Conservation (phyloP, 1,140 invertebrate genomes). For the Aphis gossypii region DNA sequence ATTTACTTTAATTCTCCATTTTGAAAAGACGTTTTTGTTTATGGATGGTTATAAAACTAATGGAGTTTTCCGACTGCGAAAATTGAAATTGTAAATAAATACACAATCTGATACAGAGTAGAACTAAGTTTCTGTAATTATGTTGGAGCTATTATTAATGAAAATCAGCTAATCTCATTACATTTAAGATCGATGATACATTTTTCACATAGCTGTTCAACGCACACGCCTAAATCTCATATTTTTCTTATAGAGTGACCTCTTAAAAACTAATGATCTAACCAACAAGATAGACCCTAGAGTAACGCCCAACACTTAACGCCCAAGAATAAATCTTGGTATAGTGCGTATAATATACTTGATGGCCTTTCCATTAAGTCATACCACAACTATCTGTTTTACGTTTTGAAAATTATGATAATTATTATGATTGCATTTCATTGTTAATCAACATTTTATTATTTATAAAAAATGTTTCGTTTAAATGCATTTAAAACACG, state of each 20-base stretch:
- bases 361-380: neutral
- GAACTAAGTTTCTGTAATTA: neutral
- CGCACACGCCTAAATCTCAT: neutral
- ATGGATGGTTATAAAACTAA: neutral
- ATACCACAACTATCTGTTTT: neutral
- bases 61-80: neutral
- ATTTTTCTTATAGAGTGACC: neutral
- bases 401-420: neutral
- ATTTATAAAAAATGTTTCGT: neutral
- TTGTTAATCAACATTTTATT: neutral
- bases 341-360: constrained; percentile 4
- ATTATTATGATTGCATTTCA: neutral
- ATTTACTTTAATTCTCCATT: neutral
- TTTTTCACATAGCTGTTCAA: neutral
- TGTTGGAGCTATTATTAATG: neutral
- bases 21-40: neutral
- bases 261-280: neutral
- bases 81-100: neutral
- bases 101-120: neutral
- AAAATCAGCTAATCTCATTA: neutral
- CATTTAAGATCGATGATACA: neutral
- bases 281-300: neutral
- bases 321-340: neutral
- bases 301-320: constrained; percentile 11
- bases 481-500: neutral